phyloP scores from a whole-genome alignment of 2,797 vertebrate genomes.

The Harpagifer antarcticus region DNA sequence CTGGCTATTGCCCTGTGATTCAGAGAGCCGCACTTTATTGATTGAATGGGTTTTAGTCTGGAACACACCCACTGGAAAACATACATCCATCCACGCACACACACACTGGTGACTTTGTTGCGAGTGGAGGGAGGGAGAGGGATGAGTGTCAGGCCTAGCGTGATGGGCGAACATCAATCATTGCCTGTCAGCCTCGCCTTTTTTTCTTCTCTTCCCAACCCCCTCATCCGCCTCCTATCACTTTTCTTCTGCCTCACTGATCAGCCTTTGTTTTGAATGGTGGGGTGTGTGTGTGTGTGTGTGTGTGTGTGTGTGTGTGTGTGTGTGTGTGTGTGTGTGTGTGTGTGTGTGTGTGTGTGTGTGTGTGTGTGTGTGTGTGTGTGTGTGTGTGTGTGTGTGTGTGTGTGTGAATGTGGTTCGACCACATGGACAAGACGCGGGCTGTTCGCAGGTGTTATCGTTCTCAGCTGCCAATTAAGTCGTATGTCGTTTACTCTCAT shows the following conservation, averaged over 20 bases:
- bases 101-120: slow-evolving; percentile 76
- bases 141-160: slow-evolving; percentile 76
- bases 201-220: slow-evolving; percentile 13
- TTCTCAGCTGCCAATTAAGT: slow-evolving; percentile 72
- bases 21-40: slow-evolving; percentile 82
- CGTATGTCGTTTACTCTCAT: slow-evolving; percentile 38
- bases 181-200: slow-evolving; percentile 76
- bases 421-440: slow-evolving; percentile 60
- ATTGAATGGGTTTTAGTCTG: slow-evolving; percentile 81
- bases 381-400: too few species aligned
- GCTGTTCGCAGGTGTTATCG: slow-evolving; percentile 68
- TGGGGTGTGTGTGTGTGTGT: neutral
- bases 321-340: too few species aligned
- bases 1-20: slow-evolving; percentile 74
- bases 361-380: too few species aligned
- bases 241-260: slow-evolving; percentile 80
- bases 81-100: slow-evolving; percentile 41
- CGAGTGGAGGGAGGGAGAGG: slow-evolving; percentile 69
- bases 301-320: too few species aligned
- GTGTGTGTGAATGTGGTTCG: slow-evolving; percentile 40
- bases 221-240: slow-evolving; percentile 49
- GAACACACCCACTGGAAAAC: slow-evolving; percentile 62
- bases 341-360: too few species aligned
- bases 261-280: slow-evolving; percentile 77
- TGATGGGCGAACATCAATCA: slow-evolving; percentile 85